These are phyloP conservation scores for Fulmarus glacialis DNA, from an alignment of 2,113 vertebrate species.

Conservation along the genomic window DNA sequence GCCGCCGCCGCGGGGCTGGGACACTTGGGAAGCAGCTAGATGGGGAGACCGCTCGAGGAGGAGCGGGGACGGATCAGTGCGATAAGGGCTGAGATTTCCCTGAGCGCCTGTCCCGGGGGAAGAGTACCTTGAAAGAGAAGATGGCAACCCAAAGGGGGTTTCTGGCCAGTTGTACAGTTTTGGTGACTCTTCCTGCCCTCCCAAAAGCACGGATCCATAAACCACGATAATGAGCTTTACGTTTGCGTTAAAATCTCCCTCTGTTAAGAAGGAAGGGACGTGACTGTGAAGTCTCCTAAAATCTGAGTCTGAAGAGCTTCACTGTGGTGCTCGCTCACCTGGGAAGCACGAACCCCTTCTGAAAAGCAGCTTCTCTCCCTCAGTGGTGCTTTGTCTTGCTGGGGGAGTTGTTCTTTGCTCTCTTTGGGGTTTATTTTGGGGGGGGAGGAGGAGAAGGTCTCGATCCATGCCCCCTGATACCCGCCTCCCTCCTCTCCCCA, in stretches of 20 bases:
- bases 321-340: accelerated
- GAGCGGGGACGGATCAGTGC: accelerated
- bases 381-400: not conserved
- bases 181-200: not conserved
- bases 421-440: not conserved
- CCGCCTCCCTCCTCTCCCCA: accelerated
- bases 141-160: not conserved
- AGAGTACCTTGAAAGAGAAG: not conserved
- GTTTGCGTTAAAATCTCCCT: not conserved
- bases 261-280: not conserved
- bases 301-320: not conserved
- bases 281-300: not conserved
- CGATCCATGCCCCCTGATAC: accelerated
- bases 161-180: not conserved
- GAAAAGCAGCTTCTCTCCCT: not conserved
- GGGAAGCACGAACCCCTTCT: not conserved
- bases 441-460: not conserved
- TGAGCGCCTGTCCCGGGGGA: accelerated
- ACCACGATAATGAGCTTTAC: accelerated
- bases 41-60: not conserved
- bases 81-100: not conserved
- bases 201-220: not conserved
- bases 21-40: not conserved
- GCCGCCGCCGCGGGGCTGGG: not conserved
- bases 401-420: not conserved